Conservation (phyloP, 2,113 vertebrate genomes). For the Irena cyanogastra region DNA sequence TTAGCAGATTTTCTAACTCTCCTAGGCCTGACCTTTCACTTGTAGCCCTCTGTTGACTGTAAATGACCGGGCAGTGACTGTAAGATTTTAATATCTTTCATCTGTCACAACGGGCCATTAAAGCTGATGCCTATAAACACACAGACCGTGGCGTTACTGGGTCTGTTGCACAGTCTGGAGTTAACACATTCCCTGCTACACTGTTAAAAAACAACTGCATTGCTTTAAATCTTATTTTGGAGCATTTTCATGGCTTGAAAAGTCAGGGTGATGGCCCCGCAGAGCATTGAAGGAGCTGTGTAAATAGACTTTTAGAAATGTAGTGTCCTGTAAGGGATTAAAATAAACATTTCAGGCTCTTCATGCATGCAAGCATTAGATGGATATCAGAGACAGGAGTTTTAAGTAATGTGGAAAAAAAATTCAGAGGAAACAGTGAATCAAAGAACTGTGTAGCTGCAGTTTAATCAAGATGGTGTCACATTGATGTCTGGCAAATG, state of each 20-base stretch:
- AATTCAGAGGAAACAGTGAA: background rate
- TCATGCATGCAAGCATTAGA: background rate
- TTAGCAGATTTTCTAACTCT: background rate
- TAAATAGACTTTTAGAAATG: background rate
- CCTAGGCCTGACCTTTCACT: background rate
- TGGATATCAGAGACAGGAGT: background rate
- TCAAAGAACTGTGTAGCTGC: background rate
- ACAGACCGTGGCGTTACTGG: background rate
- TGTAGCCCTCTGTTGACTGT: background rate
- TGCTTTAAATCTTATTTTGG: background rate
- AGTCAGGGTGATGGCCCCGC: background rate
- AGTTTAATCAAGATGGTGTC: background rate
- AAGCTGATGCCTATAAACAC: background rate
- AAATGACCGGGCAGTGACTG: background rate
- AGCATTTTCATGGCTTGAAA: background rate
- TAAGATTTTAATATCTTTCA: background rate
- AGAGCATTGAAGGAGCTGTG: background rate
- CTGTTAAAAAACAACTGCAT: background rate
- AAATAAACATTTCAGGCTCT: background rate
- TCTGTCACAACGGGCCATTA: background rate
- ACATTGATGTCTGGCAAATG: background rate
- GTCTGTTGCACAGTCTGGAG: background rate
- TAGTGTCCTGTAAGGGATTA: background rate
- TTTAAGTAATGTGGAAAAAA: background rate
- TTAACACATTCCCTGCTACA: background rate